Evolutionary conservation across 2,113 vertebrate species (phyloP).

Genomic region (Solea solea): DNA sequence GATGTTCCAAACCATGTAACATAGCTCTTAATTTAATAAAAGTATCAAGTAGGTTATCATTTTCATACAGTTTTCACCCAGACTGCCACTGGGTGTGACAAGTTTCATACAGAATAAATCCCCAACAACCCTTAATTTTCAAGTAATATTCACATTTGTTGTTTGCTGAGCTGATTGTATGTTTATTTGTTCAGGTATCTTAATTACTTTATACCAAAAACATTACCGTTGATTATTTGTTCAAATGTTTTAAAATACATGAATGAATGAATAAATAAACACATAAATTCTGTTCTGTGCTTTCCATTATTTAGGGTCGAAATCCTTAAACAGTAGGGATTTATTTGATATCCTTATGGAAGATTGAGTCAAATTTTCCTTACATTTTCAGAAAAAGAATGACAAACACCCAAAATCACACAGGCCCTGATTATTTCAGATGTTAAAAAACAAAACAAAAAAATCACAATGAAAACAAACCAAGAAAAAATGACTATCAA

Average conservation of each 20-base stretch:
- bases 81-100: too few species aligned
- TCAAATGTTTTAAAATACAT: background rate
- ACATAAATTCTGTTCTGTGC: too few species aligned
- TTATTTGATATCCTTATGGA: background rate
- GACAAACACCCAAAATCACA: background rate
- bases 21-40: conserved; percentile 14
- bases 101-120: too few species aligned
- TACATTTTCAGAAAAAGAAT: background rate
- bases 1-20: background rate
- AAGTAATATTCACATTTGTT: too few species aligned
- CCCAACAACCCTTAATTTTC: too few species aligned
- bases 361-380: background rate
- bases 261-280: too few species aligned
- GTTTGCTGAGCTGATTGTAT: too few species aligned
- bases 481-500: conserved; percentile 6
- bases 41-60: background rate
- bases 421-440: conserved; percentile 7
- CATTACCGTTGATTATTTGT: conserved; percentile 2
- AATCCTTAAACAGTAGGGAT: background rate
- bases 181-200: too few species aligned
- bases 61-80: too few species aligned
- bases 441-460: conserved; percentile 3
- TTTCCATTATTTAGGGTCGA: too few species aligned
- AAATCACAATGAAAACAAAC: conserved; percentile 18
- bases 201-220: too few species aligned